phyloP scores from a whole-genome alignment of 2,888 invertebrate genomes.

The Acrobasis repandana region DNA sequence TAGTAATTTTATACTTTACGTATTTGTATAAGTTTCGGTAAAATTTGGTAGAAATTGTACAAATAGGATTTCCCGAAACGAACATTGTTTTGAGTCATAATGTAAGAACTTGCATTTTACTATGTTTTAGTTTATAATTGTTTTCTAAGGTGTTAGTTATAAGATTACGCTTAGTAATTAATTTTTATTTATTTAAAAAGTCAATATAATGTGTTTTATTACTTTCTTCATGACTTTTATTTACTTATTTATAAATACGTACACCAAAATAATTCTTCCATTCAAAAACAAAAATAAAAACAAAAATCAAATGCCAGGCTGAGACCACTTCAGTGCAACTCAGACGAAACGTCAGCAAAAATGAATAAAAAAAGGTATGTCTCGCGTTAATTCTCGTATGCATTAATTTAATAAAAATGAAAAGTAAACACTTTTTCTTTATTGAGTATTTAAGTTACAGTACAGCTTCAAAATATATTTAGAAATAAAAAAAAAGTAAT shows the following conservation, averaged over 20 bases:
- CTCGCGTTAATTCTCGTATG: no score
- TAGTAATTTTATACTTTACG: constrained; percentile 21
- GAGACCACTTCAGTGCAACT: no score
- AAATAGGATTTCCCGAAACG: constrained; percentile 36
- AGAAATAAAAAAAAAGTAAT: no score
- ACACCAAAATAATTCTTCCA: no score
- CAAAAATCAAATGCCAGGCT: no score
- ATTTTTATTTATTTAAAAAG: constrained; percentile 81
- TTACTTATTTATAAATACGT: constrained; percentile 10
- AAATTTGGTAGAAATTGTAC: constrained; percentile 21
- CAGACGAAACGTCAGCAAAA: no score
- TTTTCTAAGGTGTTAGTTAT: constrained; percentile 57
- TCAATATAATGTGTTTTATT: constrained; percentile 80
- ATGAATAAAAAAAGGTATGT: no score
- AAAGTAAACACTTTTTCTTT: no score
- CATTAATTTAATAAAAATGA: no score
- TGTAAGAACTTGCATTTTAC: constrained; percentile 63
- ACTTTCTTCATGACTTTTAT: constrained; percentile 55
- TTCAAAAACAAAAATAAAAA: no score
- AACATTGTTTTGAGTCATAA: constrained; percentile 47
- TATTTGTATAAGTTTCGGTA: constrained; percentile 27
- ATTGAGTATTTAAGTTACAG: no score
- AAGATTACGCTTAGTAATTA: constrained; percentile 76
- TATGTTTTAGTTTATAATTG: constrained; percentile 60
- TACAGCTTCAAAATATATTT: no score